Base-by-base conservation (phyloP, 2,797 vertebrate species). In the Phrynocephalus forsythii region DNA sequence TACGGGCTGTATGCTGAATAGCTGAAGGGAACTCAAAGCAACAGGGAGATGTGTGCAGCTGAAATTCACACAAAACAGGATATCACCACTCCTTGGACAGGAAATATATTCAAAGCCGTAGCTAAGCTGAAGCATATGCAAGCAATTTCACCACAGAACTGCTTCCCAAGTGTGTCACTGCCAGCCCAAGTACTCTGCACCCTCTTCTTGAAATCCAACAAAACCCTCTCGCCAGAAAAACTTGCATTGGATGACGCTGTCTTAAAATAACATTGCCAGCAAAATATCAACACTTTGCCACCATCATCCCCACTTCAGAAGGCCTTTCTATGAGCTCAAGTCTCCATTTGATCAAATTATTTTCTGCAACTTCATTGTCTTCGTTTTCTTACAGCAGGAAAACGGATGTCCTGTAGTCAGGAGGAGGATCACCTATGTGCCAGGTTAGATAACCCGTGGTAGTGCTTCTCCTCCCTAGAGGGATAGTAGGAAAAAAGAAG, bases 141-240 rank as follows among this genome's bases (percentile, higher is more conserved):
- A 15, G 26, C 26, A 71, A 83, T 56, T 56, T 72, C 33, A 83
- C 1, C 30, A 83, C 1, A 72, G 76, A 13, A 76, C 44, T 86
- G 44, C 28, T n/a, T 44, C 20, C 71, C 11, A 87, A 72, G 48
- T 1, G 83, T 24, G 81, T 90, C 78, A 66, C 78, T 75, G 44
- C 30, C 91, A 82, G 87, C 90, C 9, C 18, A 76, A 44, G 8
- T 48, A 86, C 2, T 82, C 67, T 77, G 82, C 44, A 71, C 50
- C 83, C 18, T 67, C 50, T n/a, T 82, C 16, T 20, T 91, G 13
- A 79, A 82, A 28, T 10, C 75, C 28, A 1, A 1, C 67, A 90
- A 90, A 72, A 48, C n/a, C 72, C 3, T 3, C 9, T 77, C 24
- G 26, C 10, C 44, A 72, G 50, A 80, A 80, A 72, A 83, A 18